These are phyloP conservation scores for Drosophila lacertosa DNA, from an alignment of 1,140 invertebrate genomes.

Conservation along the genomic window DNA sequence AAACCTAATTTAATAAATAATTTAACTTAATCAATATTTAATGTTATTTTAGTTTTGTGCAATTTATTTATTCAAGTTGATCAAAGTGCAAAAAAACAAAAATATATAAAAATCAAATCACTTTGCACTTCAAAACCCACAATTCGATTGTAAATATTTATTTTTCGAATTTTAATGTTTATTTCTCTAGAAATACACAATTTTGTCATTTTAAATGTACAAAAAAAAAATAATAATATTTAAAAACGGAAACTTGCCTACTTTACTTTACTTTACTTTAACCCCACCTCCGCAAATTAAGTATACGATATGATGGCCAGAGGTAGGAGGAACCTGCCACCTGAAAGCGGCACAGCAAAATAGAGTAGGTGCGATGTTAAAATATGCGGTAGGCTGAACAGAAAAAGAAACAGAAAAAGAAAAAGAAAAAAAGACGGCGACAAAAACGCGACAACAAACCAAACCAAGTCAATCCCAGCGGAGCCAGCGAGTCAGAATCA, in stretches of 20 bases:
- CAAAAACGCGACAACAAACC: slow-evolving; percentile 28
- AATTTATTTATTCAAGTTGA: slow-evolving; percentile 75
- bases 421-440: slow-evolving; percentile 28
- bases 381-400: slow-evolving; percentile 51
- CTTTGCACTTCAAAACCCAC: slow-evolving; percentile 54
- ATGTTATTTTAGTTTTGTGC: slow-evolving; percentile 77
- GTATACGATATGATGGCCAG: slow-evolving; percentile 37
- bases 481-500: slow-evolving; percentile 58
- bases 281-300: slow-evolving; percentile 14
- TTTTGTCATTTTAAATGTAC: slow-evolving; percentile 78
- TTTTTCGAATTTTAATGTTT: slow-evolving; percentile 61
- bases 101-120: slow-evolving; percentile 44
- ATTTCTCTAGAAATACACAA: slow-evolving; percentile 60
- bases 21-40: slow-evolving; percentile 52
- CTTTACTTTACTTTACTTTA: neutral
- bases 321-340: slow-evolving; percentile 64
- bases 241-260: slow-evolving; percentile 23
- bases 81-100: slow-evolving; percentile 20
- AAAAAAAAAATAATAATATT: slow-evolving; percentile 63
- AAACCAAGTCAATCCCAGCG: slow-evolving; percentile 19
- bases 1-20: slow-evolving; percentile 34
- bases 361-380: slow-evolving; percentile 61
- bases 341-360: slow-evolving; percentile 51
- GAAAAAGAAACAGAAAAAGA: slow-evolving; percentile 31
- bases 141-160: slow-evolving; percentile 80